A percentile compares a stretch with the other conserved stretches of the same genome.
Evolutionary conservation across 2,888 invertebrate species (phyloP).

Genomic region (Sarcophaga variegata): DNA sequence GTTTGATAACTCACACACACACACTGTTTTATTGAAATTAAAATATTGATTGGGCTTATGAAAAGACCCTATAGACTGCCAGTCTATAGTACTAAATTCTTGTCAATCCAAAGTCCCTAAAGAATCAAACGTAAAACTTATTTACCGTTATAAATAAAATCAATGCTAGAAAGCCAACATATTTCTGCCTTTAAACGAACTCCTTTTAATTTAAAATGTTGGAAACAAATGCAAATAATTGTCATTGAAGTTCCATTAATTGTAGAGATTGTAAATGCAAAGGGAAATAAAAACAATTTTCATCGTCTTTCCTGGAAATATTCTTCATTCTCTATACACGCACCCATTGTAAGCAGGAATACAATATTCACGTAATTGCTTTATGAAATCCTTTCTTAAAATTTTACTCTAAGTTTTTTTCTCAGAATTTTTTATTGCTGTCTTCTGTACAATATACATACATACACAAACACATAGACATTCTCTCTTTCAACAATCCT

Average conservation of each 20-base stretch:
- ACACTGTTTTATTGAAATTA: too few relatives aligned
- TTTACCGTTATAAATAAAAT: too few relatives aligned
- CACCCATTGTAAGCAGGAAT: background rate
- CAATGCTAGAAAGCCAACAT: background rate
- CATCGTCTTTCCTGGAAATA: background rate
- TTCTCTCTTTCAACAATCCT: background rate
- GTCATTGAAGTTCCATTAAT: background rate
- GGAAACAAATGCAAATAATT: background rate
- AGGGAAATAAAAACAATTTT: background rate
- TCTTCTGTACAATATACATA: background rate
- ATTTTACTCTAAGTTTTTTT: background rate
- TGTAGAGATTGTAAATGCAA: background rate
- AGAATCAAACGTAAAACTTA: too few relatives aligned
- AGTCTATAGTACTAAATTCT: too few relatives aligned
- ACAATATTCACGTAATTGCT: conserved; percentile 49
- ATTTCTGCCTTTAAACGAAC: background rate
- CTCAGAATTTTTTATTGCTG: conserved; percentile 27
- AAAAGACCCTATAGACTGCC: too few relatives aligned
- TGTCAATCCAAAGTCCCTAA: too few relatives aligned
- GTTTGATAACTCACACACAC: too few relatives aligned
- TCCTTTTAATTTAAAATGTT: background rate
- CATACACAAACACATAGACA: too few relatives aligned
- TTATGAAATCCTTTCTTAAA: conserved; percentile 31
- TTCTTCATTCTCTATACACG: background rate
- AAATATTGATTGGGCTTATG: too few relatives aligned